Evolutionary conservation across 1,140 invertebrate species (phyloP).

Genomic region (Drosophila jambulina): DNA sequence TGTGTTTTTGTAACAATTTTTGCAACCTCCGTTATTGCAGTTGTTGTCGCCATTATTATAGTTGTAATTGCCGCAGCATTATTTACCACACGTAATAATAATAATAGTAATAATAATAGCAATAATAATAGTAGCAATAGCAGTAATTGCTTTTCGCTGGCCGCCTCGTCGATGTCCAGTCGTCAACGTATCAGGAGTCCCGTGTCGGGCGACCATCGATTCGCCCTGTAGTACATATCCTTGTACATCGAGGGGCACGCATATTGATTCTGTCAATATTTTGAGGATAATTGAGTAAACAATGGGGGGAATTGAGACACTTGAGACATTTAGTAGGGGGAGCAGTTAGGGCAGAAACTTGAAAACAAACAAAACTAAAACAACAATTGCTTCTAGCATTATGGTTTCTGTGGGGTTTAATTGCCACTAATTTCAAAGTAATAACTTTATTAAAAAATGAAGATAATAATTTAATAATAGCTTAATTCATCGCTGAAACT

Average conservation of each 20-base stretch:
- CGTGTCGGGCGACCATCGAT: slow-evolving; percentile 84
- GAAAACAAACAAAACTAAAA: not conserved
- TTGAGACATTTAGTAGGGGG: too few species aligned
- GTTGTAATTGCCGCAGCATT: slow-evolving; percentile 40
- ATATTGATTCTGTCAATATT: slow-evolving; percentile 86
- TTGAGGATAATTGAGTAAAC: not conserved
- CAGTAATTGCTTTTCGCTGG: slow-evolving; percentile 37
- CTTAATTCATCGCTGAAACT: slow-evolving; percentile 23
- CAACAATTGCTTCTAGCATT: not conserved
- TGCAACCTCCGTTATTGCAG: slow-evolving; percentile 21
- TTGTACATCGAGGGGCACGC: slow-evolving; percentile 90
- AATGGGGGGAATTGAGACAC: not conserved
- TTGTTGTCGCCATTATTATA: slow-evolving; percentile 47
- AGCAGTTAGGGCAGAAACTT: too few species aligned
- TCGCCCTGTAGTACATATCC: slow-evolving; percentile 88
- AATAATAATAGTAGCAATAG: slow-evolving; percentile 31
- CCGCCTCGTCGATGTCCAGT: slow-evolving; percentile 11
- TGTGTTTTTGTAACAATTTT: slow-evolving; percentile 24
- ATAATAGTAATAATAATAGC: slow-evolving; percentile 25
- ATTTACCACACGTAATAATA: slow-evolving; percentile 47
- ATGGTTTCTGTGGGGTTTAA: not conserved
- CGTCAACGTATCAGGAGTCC: slow-evolving; percentile 84
- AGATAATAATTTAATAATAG: not conserved
- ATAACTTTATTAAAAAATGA: not conserved
- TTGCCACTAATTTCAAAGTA: not conserved